Evolutionary conservation across 2,888 invertebrate species (phyloP).

Genomic region (Ormia ochracea): DNA sequence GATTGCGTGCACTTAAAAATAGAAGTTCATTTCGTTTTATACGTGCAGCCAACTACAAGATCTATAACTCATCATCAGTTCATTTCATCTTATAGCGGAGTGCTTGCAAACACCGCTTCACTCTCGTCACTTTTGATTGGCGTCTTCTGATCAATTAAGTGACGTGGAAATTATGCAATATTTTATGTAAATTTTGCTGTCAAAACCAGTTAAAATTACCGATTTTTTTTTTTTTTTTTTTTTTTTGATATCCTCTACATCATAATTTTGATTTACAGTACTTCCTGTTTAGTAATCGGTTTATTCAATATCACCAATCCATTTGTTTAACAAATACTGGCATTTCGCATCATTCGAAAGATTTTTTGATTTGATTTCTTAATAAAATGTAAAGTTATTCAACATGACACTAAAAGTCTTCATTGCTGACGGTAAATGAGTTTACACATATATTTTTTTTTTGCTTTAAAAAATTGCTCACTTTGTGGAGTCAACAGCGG

Average conservation of each 20-base stretch:
- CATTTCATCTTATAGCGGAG: constrained; percentile 32
- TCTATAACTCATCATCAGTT: constrained; percentile 11
- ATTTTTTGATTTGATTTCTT: too few relatives aligned
- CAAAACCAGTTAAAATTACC: constrained; percentile 49
- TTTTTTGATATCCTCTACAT: too few relatives aligned
- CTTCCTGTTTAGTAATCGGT: neutral
- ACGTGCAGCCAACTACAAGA: neutral
- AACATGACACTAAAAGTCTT: too few relatives aligned
- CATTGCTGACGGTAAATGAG: too few relatives aligned
- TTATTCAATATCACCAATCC: neutral
- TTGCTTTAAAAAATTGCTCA: too few relatives aligned
- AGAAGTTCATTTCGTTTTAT: neutral
- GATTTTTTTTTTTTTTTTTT: too few relatives aligned
- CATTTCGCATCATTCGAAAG: neutral
- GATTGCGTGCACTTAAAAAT: constrained; percentile 26
- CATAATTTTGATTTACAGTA: too few relatives aligned
- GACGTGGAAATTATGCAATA: constrained; percentile 54
- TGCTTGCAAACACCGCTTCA: constrained; percentile 30
- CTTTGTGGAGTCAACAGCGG: too few relatives aligned
- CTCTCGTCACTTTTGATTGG: constrained; percentile 52
- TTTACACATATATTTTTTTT: too few relatives aligned
- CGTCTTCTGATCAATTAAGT: constrained; percentile 57
- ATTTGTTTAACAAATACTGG: neutral
- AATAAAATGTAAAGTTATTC: too few relatives aligned
- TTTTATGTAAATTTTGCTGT: constrained; percentile 55